Base-by-base conservation (phyloP, 2,888 invertebrate species). In the Morpho helenor region DNA sequence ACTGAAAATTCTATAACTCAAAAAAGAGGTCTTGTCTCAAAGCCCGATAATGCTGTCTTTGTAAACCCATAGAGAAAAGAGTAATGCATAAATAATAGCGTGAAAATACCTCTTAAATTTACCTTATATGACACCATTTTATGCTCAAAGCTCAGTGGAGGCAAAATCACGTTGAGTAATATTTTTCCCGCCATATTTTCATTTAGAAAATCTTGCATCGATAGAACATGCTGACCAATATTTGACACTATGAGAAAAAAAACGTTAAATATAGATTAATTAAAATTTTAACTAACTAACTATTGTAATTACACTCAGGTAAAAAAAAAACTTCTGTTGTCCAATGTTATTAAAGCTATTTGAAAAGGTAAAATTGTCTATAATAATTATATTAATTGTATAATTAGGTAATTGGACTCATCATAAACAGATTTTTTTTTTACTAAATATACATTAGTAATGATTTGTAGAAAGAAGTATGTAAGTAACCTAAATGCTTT, bases 91-190 rank as follows among this genome's bases (percentile, higher is more conserved):
- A 8, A 49, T 31, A 49, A 41, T n/a, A 22, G 6, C 8, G 9
- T 22, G 7, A 44, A 44, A 16, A 4, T 8, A 41, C 8, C 8
- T 16, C 8, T 54, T 9, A 7, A 7, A 89, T 86, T 65, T 70
- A 94, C 93, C 87, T 94, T 95, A 70, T 90, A 94, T 0, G 93
- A 92, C 62, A 91, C 87, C 55, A 93, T 89, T 7, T 85, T 75
- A 49, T 87, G 89, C 3, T 87, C 75, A 2, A 80, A 71, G 52
- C 80, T 79, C 42, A 92, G 77, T 0, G 91, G 72, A 0, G 91
- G 92, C n/a, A 95, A 71, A 2, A 82, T 75, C 31, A 94, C 80
- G 52, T 88, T 91, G n/a, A 90, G 75, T n/a, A 95, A 90, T 0
- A 91, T 65, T 65, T 77, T 83, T 41, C 80, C 77, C 7, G 67